These are phyloP conservation scores for Xenopus petersii DNA, from an alignment of 2,797 vertebrate genomes.

Conservation along the genomic window DNA sequence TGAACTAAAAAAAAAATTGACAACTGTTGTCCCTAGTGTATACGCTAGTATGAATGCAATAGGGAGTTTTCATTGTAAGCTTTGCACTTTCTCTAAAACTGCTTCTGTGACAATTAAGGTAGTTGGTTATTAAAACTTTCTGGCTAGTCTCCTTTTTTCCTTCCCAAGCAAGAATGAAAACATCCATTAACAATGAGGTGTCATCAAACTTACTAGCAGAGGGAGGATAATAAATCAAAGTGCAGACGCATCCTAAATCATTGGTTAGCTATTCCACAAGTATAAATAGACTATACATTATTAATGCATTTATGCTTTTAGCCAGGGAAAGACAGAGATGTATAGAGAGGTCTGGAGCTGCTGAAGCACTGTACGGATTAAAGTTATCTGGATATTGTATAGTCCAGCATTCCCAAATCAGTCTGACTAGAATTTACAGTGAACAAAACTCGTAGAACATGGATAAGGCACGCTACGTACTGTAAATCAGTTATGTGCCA, in stretches of 20 bases:
- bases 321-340: conserved; percentile 3
- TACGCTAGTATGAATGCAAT: too few relatives aligned
- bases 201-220: conserved; percentile 16
- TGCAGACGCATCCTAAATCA: conserved; percentile 14
- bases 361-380: neutral
- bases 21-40: too few relatives aligned
- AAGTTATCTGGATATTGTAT: neutral
- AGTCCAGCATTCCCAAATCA: neutral
- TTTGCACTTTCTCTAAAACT: too few relatives aligned
- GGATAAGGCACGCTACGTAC: neutral
- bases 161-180: conserved; percentile 15
- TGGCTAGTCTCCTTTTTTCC: too few relatives aligned
- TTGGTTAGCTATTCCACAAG: conserved; percentile 11
- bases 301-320: conserved; percentile 19
- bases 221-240: conserved; percentile 20
- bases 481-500: neutral
- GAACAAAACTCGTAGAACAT: neutral
- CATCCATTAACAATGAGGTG: conserved; percentile 1
- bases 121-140: too few relatives aligned
- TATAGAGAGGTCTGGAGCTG: neutral
- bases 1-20: too few relatives aligned
- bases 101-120: too few relatives aligned
- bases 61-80: too few relatives aligned
- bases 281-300: conserved; percentile 32
- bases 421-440: neutral